These are phyloP conservation scores for Trachemys scripta DNA, from an alignment of 2,113 vertebrate genomes.

Conservation along the genomic window DNA sequence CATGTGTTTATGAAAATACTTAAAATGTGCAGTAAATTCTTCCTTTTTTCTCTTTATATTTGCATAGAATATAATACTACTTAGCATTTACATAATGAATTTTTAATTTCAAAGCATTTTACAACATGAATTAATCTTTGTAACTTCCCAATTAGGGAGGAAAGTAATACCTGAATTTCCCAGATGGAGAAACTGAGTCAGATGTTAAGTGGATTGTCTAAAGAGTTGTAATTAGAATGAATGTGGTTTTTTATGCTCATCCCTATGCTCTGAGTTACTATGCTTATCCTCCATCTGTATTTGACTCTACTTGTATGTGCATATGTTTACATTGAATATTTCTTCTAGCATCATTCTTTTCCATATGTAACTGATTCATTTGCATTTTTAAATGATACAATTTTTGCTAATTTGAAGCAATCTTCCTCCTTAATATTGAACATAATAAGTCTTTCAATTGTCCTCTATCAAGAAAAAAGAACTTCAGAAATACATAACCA, in stretches of 20 bases:
- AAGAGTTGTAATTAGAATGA: not conserved
- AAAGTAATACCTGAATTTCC: not conserved
- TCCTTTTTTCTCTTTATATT: not conserved
- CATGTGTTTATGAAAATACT: not conserved
- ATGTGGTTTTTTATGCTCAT: not conserved
- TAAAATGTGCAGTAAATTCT: not conserved
- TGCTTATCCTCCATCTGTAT: not conserved
- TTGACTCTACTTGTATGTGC: not conserved
- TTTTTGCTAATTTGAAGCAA: not conserved
- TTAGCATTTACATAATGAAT: not conserved
- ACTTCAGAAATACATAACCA: not conserved
- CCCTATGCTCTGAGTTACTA: not conserved
- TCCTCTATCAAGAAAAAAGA: not conserved
- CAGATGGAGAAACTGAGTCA: not conserved
- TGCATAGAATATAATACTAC: not conserved
- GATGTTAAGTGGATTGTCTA: not conserved
- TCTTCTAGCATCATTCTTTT: not conserved
- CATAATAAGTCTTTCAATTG: not conserved
- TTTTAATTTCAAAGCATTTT: not conserved
- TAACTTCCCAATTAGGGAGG: not conserved
- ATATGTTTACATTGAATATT: not conserved
- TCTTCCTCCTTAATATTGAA: not conserved
- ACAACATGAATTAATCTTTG: not conserved
- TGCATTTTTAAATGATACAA: not conserved
- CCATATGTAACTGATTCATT: not conserved